Evolutionary conservation across 1,140 invertebrate species (phyloP).

Genomic region (Magallana angulata): DNA sequence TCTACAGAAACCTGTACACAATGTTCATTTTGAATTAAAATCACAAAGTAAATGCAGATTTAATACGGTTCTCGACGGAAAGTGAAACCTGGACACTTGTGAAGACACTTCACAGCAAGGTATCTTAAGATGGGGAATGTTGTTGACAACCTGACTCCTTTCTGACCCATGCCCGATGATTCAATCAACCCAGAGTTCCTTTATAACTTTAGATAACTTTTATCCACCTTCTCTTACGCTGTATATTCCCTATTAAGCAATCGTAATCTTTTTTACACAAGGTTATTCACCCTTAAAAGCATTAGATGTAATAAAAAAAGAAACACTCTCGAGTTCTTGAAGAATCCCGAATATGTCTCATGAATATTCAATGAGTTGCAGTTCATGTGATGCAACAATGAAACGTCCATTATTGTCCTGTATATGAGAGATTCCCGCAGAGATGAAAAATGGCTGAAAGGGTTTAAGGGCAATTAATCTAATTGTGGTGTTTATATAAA

Average conservation of each 20-base stretch:
- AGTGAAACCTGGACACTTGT: too few relatives aligned
- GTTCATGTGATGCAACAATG: background rate
- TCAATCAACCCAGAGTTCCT: background rate
- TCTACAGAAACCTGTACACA: too few relatives aligned
- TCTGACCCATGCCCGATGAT: background rate
- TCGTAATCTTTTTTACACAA: background rate
- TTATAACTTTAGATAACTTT: background rate
- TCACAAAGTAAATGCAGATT: too few relatives aligned
- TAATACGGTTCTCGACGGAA: too few relatives aligned
- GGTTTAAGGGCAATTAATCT: too few relatives aligned
- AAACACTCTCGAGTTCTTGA: background rate
- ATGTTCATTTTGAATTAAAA: too few relatives aligned
- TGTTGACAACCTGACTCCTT: slow-evolving; percentile 19
- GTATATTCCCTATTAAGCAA: background rate
- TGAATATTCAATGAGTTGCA: background rate
- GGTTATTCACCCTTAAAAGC: background rate
- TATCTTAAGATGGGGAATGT: background rate
- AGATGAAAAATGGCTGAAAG: background rate
- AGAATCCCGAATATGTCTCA: background rate
- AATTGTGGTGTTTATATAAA: too few relatives aligned
- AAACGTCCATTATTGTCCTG: background rate
- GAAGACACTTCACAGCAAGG: too few relatives aligned
- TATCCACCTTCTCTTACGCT: background rate
- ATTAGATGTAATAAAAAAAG: background rate
- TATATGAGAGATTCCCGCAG: background rate